phyloP scores from a whole-genome alignment of 2,888 invertebrate species.

The Coleophora deauratella region DNA sequence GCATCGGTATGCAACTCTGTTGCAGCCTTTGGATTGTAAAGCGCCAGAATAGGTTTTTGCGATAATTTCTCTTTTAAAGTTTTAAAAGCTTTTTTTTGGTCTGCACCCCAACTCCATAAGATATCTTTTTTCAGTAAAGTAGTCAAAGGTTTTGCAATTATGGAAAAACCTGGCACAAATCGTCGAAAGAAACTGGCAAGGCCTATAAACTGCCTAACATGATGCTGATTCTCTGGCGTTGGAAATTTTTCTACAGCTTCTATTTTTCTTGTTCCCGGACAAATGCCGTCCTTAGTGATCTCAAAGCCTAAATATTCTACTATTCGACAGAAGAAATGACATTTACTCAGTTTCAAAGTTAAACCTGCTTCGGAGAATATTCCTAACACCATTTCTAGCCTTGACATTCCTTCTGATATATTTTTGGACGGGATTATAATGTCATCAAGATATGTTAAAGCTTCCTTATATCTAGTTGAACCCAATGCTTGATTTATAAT shows the following conservation, averaged over 20 bases:
- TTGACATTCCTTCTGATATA: background rate
- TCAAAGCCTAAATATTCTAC: conserved; percentile 8
- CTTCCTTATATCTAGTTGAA: background rate
- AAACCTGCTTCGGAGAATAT: conserved; percentile 1
- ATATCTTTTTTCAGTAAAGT: conserved; percentile 5
- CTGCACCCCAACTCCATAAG: background rate
- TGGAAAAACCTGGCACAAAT: conserved; percentile 16
- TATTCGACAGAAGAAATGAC: background rate
- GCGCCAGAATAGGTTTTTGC: background rate
- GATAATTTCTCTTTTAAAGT: background rate
- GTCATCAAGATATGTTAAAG: conserved; percentile 5
- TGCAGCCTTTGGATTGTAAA: conserved; percentile 7
- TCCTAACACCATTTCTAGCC: background rate
- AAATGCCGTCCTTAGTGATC: conserved; percentile 4
- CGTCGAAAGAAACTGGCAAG: conserved; percentile 22
- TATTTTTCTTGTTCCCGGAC: conserved; percentile 8
- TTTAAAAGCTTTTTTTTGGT: background rate
- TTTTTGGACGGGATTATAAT: conserved; percentile 2
- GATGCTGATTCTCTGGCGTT: conserved; percentile 16
- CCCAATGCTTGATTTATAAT: conserved; percentile 1
- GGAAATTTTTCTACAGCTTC: conserved; percentile 21
- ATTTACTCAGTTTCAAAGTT: conserved; percentile 1
- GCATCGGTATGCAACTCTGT: conserved; percentile 33
- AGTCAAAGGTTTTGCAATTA: conserved; percentile 7
- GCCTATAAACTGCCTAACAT: conserved; percentile 24